Evolutionary conservation across 2,113 vertebrate species (phyloP), one percentile per base, ranked within the genome.

Genomic region (Marmota monax): DNA sequence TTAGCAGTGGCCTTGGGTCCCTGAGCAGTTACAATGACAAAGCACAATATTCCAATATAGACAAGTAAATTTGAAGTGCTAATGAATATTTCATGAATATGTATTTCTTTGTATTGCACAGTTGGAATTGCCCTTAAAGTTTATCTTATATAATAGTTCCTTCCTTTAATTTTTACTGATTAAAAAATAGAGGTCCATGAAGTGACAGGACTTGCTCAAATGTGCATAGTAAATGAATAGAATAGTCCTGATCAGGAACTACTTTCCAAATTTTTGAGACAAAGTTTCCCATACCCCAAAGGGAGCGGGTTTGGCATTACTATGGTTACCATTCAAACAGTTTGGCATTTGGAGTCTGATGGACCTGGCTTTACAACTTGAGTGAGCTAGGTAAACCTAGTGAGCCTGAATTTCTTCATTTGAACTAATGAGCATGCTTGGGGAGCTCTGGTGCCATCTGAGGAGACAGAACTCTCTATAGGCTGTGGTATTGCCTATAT

Each of bases 31-130:
- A 89, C 23, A 83, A 63, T 83, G 78, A 83, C 78, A 94, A 94
- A 79, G 58, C 65, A 95, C 51, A 39, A 32, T 83, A 67, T 88
- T 96, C 37, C 39, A 83, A 86, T 48, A 92, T 25, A 87, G 12
- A 51, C n/a, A 74, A 29, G 32, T 88, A 82, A 91, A 95, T 12
- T 63, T 10, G 10, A 69, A 32, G 7, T 8, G n/a, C 1, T 91
- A 79, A 88, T 77, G 27, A 74, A 77, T 85, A 93, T 84, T 94
- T 95, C 7, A 84, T n/a, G 84, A 77, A 94, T 90, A 7, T 27
- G 27, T 63, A 63, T 63, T 63, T 73, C 27, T 88, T 78, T 85
- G 61, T 93, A 61, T 12, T 65, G 22, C 20, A 73, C 37, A 84
- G 22, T 2, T 90, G n/a, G 56, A 94, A 84, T 37, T 84, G 29